Evolutionary conservation across 1,140 invertebrate species (phyloP).

Genomic region (Euborellia annulipes): DNA sequence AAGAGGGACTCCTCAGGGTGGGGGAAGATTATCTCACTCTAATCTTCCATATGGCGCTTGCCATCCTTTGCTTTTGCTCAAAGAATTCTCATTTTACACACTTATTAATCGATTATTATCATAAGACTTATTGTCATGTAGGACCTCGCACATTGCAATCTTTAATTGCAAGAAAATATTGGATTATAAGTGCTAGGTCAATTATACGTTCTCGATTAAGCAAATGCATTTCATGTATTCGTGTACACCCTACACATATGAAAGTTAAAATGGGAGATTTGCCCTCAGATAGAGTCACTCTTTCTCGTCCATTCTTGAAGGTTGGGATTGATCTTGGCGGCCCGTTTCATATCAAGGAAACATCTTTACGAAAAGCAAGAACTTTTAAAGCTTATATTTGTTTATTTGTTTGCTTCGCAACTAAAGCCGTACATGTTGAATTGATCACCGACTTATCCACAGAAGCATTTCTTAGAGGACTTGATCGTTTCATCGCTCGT

Average conservation of each 20-base stretch:
- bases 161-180: too few species aligned
- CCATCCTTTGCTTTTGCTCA: too few species aligned
- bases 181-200: constrained; percentile 6
- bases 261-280: constrained; percentile 21
- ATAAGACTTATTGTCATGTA: too few species aligned
- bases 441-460: constrained; percentile 23
- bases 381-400: constrained; percentile 25
- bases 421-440: constrained; percentile 30
- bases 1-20: too few species aligned
- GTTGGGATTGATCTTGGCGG: constrained; percentile 28
- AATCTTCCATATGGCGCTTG: too few species aligned
- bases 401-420: constrained; percentile 28
- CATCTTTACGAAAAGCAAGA: constrained; percentile 13
- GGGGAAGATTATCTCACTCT: too few species aligned
- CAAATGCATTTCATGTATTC: constrained; percentile 9
- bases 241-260: neutral
- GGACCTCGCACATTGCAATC: too few species aligned
- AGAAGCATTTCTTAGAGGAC: constrained; percentile 23
- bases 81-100: too few species aligned
- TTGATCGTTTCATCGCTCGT: constrained; percentile 25
- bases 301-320: constrained; percentile 18
- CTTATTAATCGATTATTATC: too few species aligned
- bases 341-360: constrained; percentile 23
- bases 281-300: constrained; percentile 17
- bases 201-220: neutral